These are phyloP conservation scores for Gastrophryne carolinensis DNA, from an alignment of 2,797 vertebrate genomes.

Conservation along the genomic window DNA sequence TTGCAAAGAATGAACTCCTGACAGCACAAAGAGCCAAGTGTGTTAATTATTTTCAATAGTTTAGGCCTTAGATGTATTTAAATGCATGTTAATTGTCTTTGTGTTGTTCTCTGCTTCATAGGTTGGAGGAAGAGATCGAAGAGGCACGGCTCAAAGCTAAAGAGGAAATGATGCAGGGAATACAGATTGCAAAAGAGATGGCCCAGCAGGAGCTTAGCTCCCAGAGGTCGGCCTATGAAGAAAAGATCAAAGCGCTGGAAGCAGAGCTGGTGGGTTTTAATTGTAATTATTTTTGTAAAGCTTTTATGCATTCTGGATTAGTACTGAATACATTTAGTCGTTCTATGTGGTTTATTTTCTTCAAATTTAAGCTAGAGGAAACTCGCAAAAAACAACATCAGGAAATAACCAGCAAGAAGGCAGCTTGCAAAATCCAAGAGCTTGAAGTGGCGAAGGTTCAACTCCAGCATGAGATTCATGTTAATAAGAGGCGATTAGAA, in stretches of 20 bases:
- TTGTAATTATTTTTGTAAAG: not conserved
- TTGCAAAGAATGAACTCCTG: conserved; percentile 92
- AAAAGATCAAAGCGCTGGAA: conserved; percentile 79
- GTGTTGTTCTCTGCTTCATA: conserved; percentile 51
- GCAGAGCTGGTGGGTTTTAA: conserved; percentile 77
- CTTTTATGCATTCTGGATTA: too few species aligned
- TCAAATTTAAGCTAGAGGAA: conserved; percentile 76
- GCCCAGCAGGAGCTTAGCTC: conserved; percentile 84
- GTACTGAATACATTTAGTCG: too few species aligned
- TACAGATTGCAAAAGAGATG: conserved; percentile 90
- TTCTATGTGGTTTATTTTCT: too few species aligned
- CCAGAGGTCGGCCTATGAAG: conserved; percentile 84
- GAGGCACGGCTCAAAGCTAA: conserved; percentile 88
- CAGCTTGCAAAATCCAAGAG: conserved; percentile 79
- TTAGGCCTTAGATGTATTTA: not conserved
- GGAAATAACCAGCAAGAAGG: conserved; percentile 75
- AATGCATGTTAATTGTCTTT: not conserved
- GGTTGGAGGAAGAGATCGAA: conserved; percentile 90
- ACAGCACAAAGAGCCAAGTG: conserved; percentile 83
- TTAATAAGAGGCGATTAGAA: conserved; percentile 82
- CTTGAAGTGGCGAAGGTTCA: conserved; percentile 79
- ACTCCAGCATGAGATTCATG: conserved; percentile 81
- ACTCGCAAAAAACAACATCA: conserved; percentile 75
- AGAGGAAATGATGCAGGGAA: conserved; percentile 92
- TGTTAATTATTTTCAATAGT: conserved; percentile 34